Evolutionary conservation across 2,113 vertebrate genomes (phyloP).

Genomic region (Camelus dromedarius): DNA sequence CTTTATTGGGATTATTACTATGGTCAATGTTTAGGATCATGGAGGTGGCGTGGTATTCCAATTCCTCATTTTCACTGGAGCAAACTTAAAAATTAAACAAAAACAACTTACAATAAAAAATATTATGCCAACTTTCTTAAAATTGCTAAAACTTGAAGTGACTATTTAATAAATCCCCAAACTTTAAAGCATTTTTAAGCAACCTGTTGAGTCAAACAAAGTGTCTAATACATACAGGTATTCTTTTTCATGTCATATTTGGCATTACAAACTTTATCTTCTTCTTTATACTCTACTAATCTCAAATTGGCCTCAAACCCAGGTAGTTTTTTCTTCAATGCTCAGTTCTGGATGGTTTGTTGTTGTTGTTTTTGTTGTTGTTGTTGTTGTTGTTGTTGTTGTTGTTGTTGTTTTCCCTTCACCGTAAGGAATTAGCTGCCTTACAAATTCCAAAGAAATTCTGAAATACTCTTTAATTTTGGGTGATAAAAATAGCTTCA

Average conservation of each 20-base stretch:
- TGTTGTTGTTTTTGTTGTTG: background rate
- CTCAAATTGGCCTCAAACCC: background rate
- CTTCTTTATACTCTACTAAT: background rate
- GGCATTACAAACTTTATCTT: background rate
- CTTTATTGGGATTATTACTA: background rate
- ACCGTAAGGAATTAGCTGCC: background rate
- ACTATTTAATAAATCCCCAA: background rate
- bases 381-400: background rate
- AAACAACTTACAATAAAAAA: background rate
- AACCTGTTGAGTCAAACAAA: background rate
- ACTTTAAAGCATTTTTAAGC: background rate
- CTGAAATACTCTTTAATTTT: background rate
- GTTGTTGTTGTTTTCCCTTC: background rate
- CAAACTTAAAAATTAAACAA: background rate
- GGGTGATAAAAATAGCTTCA: background rate
- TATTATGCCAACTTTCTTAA: background rate
- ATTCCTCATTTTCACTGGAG: background rate
- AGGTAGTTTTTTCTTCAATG: background rate
- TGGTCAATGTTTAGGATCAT: background rate
- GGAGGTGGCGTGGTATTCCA: background rate
- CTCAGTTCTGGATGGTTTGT: background rate
- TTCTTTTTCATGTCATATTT: background rate
- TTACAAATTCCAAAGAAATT: slow-evolving; percentile 38
- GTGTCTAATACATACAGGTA: background rate
- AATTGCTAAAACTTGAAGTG: background rate